Percentiles rank a stretch among this genome's conserved stretches.
These are phyloP conservation scores for Campoletis raptor DNA, from an alignment of 2,888 invertebrate genomes.

Conservation along the genomic window DNA sequence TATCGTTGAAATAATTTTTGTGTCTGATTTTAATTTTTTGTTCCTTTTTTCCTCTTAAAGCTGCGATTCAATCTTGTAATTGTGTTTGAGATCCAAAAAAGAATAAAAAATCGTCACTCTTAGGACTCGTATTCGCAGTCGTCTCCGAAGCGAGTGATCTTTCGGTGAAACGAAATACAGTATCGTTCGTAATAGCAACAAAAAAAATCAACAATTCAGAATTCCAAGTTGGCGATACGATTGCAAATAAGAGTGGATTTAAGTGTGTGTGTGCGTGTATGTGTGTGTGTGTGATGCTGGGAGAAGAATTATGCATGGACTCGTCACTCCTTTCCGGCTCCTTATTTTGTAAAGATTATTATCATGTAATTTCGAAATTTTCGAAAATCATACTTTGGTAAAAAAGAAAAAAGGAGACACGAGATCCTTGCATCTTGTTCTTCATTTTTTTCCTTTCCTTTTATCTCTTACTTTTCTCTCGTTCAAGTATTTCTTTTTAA, in stretches of 20 bases:
- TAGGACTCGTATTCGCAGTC: slow-evolving; percentile 51
- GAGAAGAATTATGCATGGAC: slow-evolving; percentile 53
- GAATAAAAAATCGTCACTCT: slow-evolving; percentile 16
- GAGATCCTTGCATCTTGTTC: slow-evolving; percentile 18
- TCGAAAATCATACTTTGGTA: background rate
- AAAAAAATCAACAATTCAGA: background rate
- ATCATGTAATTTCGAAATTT: background rate
- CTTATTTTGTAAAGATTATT: background rate
- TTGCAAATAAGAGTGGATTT: slow-evolving; percentile 44
- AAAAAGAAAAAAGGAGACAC: slow-evolving; percentile 23
- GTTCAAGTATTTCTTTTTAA: slow-evolving; percentile 7
- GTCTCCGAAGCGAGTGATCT: slow-evolving; percentile 16
- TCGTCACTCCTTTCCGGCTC: slow-evolving; percentile 35
- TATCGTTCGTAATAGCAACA: background rate
- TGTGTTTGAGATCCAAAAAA: slow-evolving; percentile 31
- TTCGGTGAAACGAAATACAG: background rate
- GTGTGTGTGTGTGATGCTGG: slow-evolving; percentile 46
- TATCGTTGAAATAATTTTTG: slow-evolving; percentile 44
- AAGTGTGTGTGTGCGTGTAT: background rate
- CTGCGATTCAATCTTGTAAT: slow-evolving; percentile 31
- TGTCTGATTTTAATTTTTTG: slow-evolving; percentile 6
- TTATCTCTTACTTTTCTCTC: slow-evolving; percentile 45
- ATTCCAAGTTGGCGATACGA: slow-evolving; percentile 27
- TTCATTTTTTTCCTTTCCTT: slow-evolving; percentile 41
- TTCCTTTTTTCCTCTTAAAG: slow-evolving; percentile 34